Evolutionary conservation across 2,113 vertebrate genomes (phyloP).

Genomic region (Calyptommatus sinebrachiatus): DNA sequence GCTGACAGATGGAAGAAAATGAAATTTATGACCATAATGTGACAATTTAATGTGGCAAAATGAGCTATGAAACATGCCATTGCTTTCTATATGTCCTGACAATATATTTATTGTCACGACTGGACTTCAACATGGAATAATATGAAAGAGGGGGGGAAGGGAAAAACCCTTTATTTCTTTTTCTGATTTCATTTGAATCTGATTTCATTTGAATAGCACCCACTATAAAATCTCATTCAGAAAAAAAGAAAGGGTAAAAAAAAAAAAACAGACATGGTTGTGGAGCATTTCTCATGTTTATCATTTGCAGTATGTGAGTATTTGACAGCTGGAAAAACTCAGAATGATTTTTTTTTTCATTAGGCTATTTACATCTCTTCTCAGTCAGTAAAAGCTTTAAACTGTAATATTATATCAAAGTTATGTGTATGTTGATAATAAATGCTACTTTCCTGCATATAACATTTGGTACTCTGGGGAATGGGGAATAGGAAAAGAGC

Average conservation of each 20-base stretch:
- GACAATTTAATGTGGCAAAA: background rate
- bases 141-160: too few relatives aligned
- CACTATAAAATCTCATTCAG: slow-evolving; percentile 5
- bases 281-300: slow-evolving; percentile 18
- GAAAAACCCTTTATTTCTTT: too few relatives aligned
- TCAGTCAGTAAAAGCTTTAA: slow-evolving; percentile 28
- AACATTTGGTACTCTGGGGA: slow-evolving; percentile 11
- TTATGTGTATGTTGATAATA: slow-evolving; percentile 35
- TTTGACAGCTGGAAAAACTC: slow-evolving; percentile 39
- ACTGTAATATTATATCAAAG: slow-evolving; percentile 27
- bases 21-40: background rate
- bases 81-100: background rate
- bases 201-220: background rate
- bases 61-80: background rate
- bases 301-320: slow-evolving; percentile 23
- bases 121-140: background rate
- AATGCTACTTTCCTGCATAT: slow-evolving; percentile 23
- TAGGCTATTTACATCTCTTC: background rate
- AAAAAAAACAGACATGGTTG: slow-evolving; percentile 28
- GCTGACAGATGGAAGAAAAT: too few relatives aligned
- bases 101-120: background rate
- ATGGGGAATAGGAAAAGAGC: background rate
- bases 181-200: background rate
- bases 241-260: slow-evolving; percentile 13
- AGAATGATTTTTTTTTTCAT: slow-evolving; percentile 12